phyloP scores from a whole-genome alignment of 2,797 vertebrate species.

The Phalloptychus januarius region DNA sequence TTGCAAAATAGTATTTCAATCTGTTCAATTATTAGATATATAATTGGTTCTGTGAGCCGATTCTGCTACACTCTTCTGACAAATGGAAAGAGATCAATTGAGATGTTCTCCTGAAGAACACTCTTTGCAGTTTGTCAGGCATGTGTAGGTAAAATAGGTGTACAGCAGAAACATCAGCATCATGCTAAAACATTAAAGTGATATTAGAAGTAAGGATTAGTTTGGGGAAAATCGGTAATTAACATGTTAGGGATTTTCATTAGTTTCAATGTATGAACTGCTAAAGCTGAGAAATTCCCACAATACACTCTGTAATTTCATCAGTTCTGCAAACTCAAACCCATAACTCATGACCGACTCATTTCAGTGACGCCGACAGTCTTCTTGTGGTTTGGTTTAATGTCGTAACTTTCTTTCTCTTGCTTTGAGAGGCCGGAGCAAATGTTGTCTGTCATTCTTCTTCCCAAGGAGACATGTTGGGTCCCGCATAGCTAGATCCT shows the following conservation, averaged over 20 bases:
- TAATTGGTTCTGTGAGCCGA: not conserved
- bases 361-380: not conserved
- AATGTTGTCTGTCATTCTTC: not conserved
- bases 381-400: not conserved
- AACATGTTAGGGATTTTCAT: not conserved
- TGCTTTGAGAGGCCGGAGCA: not conserved
- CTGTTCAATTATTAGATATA: not conserved
- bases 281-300: not conserved
- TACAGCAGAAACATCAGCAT: not conserved
- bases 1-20: not conserved
- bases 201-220: not conserved
- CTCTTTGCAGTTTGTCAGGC: not conserved
- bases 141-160: not conserved
- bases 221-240: not conserved
- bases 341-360: not conserved
- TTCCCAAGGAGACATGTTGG: conserved; percentile 30
- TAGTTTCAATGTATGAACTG: not conserved
- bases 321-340: not conserved
- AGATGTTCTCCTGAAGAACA: not conserved
- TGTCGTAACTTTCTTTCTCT: not conserved
- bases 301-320: not conserved
- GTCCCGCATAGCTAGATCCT: conserved; percentile 59
- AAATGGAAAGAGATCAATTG: not conserved
- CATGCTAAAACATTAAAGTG: not conserved
- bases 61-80: not conserved